These are phyloP conservation scores for Metopolophium dirhodum DNA, from an alignment of 1,140 invertebrate species.

Conservation along the genomic window DNA sequence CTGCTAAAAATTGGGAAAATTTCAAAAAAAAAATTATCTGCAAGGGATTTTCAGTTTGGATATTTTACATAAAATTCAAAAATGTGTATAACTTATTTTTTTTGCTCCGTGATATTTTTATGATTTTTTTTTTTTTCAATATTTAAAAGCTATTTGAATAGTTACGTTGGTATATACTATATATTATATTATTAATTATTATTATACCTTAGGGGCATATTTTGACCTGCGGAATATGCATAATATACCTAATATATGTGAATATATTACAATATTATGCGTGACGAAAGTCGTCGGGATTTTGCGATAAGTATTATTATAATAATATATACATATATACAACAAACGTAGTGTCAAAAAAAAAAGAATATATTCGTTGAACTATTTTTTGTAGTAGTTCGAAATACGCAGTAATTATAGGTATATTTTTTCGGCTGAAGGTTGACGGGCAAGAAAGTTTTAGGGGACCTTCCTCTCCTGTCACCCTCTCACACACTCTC, in stretches of 20 bases:
- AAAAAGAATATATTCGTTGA: neutral
- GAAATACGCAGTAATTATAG: neutral
- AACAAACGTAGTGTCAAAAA: neutral
- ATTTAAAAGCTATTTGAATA: neutral
- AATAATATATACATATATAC: constrained; percentile 1
- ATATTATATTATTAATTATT: neutral
- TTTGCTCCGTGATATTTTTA: neutral
- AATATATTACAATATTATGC: neutral
- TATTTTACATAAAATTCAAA: neutral
- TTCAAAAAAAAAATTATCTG: neutral
- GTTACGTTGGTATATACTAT: neutral
- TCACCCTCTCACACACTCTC: no score
- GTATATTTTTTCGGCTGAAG: neutral
- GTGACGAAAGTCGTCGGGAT: neutral
- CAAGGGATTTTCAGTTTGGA: neutral
- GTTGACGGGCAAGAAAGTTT: neutral
- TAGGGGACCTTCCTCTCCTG: neutral
- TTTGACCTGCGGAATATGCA: neutral
- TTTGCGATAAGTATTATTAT: neutral
- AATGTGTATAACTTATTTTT: neutral
- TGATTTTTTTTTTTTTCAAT: neutral
- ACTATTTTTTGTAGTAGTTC: neutral
- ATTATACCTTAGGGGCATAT: neutral
- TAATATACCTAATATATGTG: neutral
- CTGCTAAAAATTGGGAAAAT: neutral